Percentiles rank a stretch among this genome's conserved stretches.
These are phyloP conservation scores for Mercenaria mercenaria DNA, from an alignment of 1,140 invertebrate species.

Conservation along the genomic window DNA sequence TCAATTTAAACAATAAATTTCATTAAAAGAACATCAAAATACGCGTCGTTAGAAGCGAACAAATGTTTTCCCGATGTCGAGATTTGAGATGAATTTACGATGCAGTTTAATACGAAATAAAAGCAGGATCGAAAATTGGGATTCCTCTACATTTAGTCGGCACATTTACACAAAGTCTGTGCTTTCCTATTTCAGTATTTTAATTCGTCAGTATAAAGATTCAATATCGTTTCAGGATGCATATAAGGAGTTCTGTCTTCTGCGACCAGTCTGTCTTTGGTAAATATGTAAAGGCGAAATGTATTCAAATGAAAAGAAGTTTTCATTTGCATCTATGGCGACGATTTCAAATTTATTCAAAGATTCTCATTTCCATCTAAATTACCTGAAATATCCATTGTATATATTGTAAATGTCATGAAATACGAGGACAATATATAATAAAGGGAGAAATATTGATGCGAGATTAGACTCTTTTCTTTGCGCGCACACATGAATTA, in stretches of 20 bases:
- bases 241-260: not conserved
- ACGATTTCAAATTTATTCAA: not conserved
- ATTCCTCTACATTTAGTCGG: too few species aligned
- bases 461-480: not conserved
- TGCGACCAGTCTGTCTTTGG: not conserved
- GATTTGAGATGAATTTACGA: too few species aligned
- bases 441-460: not conserved
- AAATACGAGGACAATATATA: not conserved
- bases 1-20: too few species aligned
- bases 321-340: conserved; percentile 3
- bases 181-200: too few species aligned
- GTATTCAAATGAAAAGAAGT: not conserved
- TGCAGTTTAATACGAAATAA: too few species aligned
- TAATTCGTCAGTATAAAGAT: too few species aligned
- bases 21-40: too few species aligned
- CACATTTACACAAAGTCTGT: too few species aligned
- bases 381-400: not conserved
- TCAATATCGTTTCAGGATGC: not conserved
- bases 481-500: not conserved
- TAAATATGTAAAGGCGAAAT: not conserved
- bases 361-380: not conserved
- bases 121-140: too few species aligned
- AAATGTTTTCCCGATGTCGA: too few species aligned
- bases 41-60: too few species aligned
- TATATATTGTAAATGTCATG: not conserved